A percentile compares a stretch with the other conserved stretches of the same genome.
Conservation (phyloP, 2,888 invertebrate species). For the Cerceris rybyensis region DNA sequence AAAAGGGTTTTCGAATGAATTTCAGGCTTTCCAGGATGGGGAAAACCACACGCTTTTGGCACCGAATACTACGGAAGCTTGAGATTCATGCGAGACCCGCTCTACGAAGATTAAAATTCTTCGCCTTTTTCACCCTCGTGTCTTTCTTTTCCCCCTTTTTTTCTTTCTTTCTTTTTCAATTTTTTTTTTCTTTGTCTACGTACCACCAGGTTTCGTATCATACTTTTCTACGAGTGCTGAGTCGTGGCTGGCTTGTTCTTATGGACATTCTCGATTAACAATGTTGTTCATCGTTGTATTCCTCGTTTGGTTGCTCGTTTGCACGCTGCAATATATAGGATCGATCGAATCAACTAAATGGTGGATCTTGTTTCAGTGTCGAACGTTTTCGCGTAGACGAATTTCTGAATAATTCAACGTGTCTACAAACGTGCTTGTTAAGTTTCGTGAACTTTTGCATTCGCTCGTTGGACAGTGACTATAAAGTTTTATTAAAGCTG, state of each 20-base stretch:
- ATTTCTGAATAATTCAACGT: too few species aligned
- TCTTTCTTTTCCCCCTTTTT: background rate
- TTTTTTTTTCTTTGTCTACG: constrained; percentile 37
- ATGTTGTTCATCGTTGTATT: constrained; percentile 36
- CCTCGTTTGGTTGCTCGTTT: constrained; percentile 34
- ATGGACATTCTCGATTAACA: constrained; percentile 44
- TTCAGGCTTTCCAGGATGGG: background rate
- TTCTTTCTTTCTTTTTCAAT: background rate
- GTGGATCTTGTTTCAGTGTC: background rate
- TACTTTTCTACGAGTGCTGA: constrained; percentile 51
- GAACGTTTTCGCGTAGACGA: too few species aligned
- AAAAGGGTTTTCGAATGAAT: background rate
- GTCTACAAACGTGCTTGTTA: too few species aligned
- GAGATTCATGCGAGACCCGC: background rate
- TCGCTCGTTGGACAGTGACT: too few species aligned
- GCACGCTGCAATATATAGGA: constrained; percentile 51
- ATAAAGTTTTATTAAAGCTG: too few species aligned
- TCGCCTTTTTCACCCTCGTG: background rate
- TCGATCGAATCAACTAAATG: constrained; percentile 36
- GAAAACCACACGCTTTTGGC: background rate
- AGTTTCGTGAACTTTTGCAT: too few species aligned
- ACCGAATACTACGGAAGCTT: background rate
- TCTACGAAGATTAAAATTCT: background rate
- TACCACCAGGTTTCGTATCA: constrained; percentile 41
- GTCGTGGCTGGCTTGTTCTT: constrained; percentile 68